A percentile compares a stretch with the other conserved stretches of the same genome.
Evolutionary conservation across 2,797 vertebrate genomes (phyloP).

Genomic region (Ceyx erithaca): DNA sequence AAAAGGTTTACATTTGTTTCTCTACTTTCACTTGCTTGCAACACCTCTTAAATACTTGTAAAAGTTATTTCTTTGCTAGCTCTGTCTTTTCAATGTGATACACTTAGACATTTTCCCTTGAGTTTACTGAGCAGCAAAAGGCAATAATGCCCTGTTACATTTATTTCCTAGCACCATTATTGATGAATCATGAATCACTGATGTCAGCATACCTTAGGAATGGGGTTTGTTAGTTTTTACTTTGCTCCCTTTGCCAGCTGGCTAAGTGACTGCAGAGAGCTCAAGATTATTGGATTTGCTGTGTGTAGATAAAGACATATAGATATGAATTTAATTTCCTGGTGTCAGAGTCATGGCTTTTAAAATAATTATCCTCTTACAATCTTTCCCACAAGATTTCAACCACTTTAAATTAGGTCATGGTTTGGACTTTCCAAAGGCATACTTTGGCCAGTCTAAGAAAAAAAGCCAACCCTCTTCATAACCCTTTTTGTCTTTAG

Average conservation of each 20-base stretch:
- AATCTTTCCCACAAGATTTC: conserved; percentile 57
- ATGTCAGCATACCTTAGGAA: conserved; percentile 65
- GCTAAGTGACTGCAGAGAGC: conserved; percentile 64
- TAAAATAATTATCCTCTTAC: conserved; percentile 69
- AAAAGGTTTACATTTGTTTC: conserved; percentile 17
- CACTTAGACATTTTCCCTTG: conserved; percentile 21
- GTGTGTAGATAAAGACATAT: conserved; percentile 69
- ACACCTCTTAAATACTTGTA: conserved; percentile 40
- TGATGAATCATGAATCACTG: conserved; percentile 66
- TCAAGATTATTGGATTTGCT: conserved; percentile 68
- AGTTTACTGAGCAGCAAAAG: conserved; percentile 37
- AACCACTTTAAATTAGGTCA: conserved; percentile 62
- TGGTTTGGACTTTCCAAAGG: conserved; percentile 54
- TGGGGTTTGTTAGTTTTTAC: conserved; percentile 57
- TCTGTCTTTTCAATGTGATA: conserved; percentile 31
- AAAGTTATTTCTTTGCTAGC: conserved; percentile 34
- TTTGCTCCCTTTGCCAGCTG: conserved; percentile 64
- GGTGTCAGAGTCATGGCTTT: conserved; percentile 67
- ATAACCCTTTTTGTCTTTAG: conserved; percentile 49
- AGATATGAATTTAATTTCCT: conserved; percentile 75
- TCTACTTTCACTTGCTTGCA: conserved; percentile 8
- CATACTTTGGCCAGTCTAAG: conserved; percentile 26
- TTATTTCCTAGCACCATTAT: conserved; percentile 53
- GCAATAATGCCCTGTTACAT: conserved; percentile 58
- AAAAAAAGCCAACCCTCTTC: conserved; percentile 25